Conservation (phyloP, 2,113 vertebrate species). For the Megaceryle maxima region DNA sequence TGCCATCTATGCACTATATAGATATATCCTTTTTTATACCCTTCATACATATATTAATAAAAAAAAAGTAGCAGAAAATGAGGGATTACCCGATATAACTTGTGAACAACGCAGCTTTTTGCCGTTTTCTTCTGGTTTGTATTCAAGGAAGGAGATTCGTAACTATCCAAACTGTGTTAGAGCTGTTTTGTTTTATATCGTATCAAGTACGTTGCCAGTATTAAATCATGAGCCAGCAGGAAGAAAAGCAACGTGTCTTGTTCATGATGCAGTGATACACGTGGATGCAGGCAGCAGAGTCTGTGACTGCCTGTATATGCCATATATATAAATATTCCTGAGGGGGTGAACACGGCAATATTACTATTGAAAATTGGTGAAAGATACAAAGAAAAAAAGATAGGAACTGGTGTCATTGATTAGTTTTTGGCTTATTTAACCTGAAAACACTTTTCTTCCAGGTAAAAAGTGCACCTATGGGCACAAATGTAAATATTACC, state of each 20-base stretch:
- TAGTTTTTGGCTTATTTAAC: slow-evolving; percentile 22
- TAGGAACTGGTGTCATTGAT: not conserved
- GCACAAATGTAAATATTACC: slow-evolving; percentile 99
- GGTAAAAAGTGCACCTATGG: slow-evolving; percentile 99
- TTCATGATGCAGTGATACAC: not conserved
- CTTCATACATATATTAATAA: not conserved
- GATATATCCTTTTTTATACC: not conserved
- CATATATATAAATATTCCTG: not conserved
- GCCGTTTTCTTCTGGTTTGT: not conserved
- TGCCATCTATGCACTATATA: not conserved
- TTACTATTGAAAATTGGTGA: not conserved
- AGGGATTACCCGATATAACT: not conserved
- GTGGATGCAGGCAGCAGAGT: not conserved
- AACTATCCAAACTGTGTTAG: not conserved
- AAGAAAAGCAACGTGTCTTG: not conserved
- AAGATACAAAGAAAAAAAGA: not conserved
- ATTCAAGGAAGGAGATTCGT: not conserved
- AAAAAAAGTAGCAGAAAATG: not conserved
- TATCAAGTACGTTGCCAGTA: not conserved
- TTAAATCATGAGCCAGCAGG: not conserved
- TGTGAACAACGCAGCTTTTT: not conserved
- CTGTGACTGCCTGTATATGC: not conserved
- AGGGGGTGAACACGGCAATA: not conserved
- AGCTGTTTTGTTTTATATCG: not conserved
- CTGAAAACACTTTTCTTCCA: slow-evolving; percentile 64